These are phyloP conservation scores for Nycteola revayana DNA, from an alignment of 2,888 invertebrate species.

Conservation along the genomic window DNA sequence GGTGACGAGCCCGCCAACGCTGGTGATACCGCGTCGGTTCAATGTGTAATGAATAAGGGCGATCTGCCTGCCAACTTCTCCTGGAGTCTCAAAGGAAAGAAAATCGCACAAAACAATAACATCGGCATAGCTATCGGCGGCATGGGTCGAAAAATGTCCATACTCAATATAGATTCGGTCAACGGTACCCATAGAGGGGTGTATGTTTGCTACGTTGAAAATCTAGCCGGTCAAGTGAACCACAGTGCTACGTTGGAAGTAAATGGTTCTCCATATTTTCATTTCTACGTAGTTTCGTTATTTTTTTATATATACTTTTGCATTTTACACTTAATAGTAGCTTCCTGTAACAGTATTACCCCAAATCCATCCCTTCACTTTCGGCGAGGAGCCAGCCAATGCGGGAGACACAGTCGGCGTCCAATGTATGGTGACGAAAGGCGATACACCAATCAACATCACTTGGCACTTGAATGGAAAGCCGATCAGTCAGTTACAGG, in stretches of 20 bases:
- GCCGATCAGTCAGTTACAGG: conserved; percentile 76
- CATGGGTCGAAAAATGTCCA: conserved; percentile 84
- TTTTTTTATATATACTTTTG: conserved; percentile 24
- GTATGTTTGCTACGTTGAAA: conserved; percentile 88
- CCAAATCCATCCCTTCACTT: conserved; percentile 89
- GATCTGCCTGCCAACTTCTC: conserved; percentile 89
- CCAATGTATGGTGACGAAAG: conserved; percentile 89
- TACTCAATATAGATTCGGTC: conserved; percentile 86
- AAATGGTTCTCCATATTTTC: conserved; percentile 81
- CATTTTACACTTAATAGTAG: conserved; percentile 21
- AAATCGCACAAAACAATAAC: conserved; percentile 76
- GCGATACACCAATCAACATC: conserved; percentile 89
- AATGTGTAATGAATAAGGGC: conserved; percentile 89
- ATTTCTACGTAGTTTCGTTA: conserved; percentile 33
- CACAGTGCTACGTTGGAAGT: conserved; percentile 87
- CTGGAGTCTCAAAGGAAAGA: conserved; percentile 84
- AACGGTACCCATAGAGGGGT: conserved; percentile 87
- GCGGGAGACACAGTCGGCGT: conserved; percentile 89
- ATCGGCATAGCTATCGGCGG: conserved; percentile 83
- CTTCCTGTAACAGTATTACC: conserved; percentile 83
- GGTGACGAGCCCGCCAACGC: conserved; percentile 87
- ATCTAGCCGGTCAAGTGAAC: conserved; percentile 85
- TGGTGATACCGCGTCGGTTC: conserved; percentile 88
- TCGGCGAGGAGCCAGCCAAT: conserved; percentile 89
- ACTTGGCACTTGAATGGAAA: conserved; percentile 88